Base-by-base conservation (phyloP, 2,888 invertebrate species). In the Corythucha ciliata region DNA sequence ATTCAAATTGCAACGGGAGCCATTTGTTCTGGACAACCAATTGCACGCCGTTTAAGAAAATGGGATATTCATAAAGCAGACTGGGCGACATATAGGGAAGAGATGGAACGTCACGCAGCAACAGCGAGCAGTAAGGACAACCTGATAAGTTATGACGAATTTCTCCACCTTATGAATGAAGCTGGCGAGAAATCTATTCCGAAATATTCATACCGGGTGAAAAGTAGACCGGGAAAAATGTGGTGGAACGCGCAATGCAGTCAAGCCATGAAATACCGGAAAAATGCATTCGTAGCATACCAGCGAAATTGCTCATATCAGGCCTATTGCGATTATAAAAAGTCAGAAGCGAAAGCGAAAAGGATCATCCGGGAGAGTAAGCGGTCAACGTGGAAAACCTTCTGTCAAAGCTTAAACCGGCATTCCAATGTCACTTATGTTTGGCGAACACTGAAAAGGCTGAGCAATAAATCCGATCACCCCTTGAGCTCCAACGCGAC, bases 201-300 rank as follows among this genome's bases (percentile, higher is more conserved):
- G 21, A 36, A 36, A 14, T 14, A n/a, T 36, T n/a, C n/a, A n/a
- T n/a, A n/a, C n/a, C n/a, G n/a, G n/a, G n/a, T n/a, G n/a, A n/a
- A n/a, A n/a, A n/a, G n/a, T n/a, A n/a, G n/a, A n/a, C n/a, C n/a
- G 10, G 6, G 20, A 4, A 36, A 36, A 36, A 10, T 3, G 21
- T 36, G 36, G n/a, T 36, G 36, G 36, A 36, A 2, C 21, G 36
- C 36, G 8, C 20, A 36, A 36, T 36, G 36, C n/a, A 18, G 21
- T 2, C 20, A 6, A 2, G n/a, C n/a, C 18, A 21, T 36, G 8
- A 21, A 36, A 2, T 20, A 36, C 6, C 18, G 36, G 10, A n/a
- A 4, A n/a, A 21, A 36, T 20, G 21, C 14, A 3, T 36, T n/a
- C 21, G 21, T 2, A 36, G 21, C 21, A 20, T 36, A 36, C n/a